A percentile compares a stretch with the other conserved stretches of the same genome.
phyloP scores from a whole-genome alignment of 2,113 vertebrate species.

The Ochotona curzoniae region DNA sequence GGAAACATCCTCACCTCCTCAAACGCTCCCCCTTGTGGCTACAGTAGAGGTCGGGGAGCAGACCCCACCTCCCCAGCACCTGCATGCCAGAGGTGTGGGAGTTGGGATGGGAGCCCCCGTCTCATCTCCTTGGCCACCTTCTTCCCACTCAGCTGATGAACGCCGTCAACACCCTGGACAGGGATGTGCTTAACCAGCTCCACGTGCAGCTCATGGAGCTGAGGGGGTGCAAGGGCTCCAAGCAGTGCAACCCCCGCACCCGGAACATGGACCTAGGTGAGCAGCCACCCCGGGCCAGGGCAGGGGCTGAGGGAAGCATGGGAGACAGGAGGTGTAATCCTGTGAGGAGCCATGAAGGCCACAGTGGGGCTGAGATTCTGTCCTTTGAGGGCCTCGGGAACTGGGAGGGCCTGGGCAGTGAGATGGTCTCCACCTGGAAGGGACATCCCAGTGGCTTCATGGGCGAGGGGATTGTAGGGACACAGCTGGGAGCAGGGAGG shows the following conservation, averaged over 20 bases:
- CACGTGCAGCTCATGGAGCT: slow-evolving; percentile 96
- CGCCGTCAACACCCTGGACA: slow-evolving; percentile 92
- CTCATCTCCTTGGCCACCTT: neutral
- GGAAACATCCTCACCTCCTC: neutral
- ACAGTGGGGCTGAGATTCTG: neutral
- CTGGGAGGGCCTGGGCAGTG: no score
- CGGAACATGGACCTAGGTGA: slow-evolving; percentile 94
- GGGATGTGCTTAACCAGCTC: slow-evolving; percentile 92
- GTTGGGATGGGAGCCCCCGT: neutral
- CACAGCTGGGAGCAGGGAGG: neutral
- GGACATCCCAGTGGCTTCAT: no score
- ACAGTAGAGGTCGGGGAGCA: neutral
- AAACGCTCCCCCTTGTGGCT: neutral
- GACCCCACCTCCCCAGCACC: neutral
- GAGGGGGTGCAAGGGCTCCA: slow-evolving; percentile 94
- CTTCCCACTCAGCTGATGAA: slow-evolving; percentile 91
- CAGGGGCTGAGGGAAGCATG: neutral
- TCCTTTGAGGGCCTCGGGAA: no score
- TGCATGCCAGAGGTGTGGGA: no score
- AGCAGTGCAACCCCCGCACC: slow-evolving; percentile 93
- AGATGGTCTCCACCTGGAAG: no score
- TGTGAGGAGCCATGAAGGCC: neutral
- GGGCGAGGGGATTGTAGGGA: no score
- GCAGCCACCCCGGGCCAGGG: neutral
- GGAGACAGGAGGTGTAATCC: no score